Evolutionary conservation across 2,113 vertebrate species (phyloP).

Genomic region (Mus musculus): DNA sequence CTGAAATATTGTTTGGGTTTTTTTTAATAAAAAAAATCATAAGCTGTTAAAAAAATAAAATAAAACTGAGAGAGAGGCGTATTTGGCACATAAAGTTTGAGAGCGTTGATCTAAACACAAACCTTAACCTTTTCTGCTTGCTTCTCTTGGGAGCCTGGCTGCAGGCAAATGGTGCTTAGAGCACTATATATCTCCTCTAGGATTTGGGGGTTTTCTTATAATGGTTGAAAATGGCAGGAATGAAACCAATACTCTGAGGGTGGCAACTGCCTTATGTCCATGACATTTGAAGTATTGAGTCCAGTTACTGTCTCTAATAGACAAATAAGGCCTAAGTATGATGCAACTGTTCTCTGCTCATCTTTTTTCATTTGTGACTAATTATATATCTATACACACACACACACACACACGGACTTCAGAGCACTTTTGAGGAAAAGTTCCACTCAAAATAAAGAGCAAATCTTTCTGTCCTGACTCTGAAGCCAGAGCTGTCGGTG

Average conservation of each 20-base stretch:
- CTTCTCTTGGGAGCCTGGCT: neutral
- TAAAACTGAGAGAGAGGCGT: too few species aligned
- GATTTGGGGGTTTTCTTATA: neutral
- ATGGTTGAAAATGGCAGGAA: slow-evolving; percentile 21
- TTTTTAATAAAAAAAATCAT: neutral
- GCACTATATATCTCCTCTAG: neutral
- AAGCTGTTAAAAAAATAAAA: neutral
- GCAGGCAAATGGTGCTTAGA: neutral
- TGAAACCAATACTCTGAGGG: neutral
- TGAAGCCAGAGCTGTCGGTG: neutral
- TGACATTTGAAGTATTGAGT: neutral
- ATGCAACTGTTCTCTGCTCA: neutral
- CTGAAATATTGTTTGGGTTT: slow-evolving; percentile 14
- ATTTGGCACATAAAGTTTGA: neutral
- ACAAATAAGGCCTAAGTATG: neutral
- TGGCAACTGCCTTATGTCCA: neutral
- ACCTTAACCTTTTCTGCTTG: neutral
- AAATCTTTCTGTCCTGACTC: neutral
- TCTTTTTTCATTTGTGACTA: neutral
- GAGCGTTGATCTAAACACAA: neutral
- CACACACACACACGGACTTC: neutral
- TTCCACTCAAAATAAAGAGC: neutral
- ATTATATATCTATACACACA: neutral
- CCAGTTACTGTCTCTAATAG: neutral
- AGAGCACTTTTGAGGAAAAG: slow-evolving; percentile 11